These are phyloP conservation scores for Salvelinus alpinus DNA, from an alignment of 2,113 vertebrate species.

Conservation along the genomic window DNA sequence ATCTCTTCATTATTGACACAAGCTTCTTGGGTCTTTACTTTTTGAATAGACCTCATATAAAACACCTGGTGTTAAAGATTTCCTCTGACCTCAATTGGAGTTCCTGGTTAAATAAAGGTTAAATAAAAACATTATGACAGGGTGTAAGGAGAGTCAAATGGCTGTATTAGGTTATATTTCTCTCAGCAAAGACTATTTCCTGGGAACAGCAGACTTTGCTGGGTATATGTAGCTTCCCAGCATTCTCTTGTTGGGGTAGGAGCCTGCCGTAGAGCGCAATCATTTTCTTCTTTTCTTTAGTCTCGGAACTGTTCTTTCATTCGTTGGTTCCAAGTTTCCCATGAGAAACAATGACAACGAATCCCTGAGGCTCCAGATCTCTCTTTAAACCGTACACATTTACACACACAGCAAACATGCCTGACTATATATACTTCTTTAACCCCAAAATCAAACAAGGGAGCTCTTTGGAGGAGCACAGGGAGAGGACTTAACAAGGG, in stretches of 20 bases:
- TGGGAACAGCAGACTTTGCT: neutral
- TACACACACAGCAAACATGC: conserved; percentile 54
- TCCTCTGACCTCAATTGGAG: neutral
- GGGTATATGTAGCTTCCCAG: neutral
- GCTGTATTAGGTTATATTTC: conserved; percentile 1
- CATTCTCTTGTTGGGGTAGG: neutral
- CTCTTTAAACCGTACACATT: conserved; percentile 26
- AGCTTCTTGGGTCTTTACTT: no score
- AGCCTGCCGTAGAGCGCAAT: neutral
- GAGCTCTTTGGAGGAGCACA: conserved; percentile 19
- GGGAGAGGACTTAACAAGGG: neutral
- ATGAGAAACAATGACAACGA: conserved; percentile 55
- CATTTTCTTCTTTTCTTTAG: neutral
- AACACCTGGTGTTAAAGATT: no score
- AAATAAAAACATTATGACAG: neutral
- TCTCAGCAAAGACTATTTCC: neutral
- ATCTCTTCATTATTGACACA: no score
- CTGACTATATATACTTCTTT: conserved; percentile 55
- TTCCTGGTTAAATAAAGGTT: neutral
- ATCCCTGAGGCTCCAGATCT: conserved; percentile 6
- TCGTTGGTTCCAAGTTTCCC: conserved; percentile 35
- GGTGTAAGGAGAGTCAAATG: neutral
- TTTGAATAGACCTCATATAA: no score
- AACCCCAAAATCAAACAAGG: conserved; percentile 52
- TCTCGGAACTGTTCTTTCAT: no score